A percentile compares a stretch with the other conserved stretches of the same genome.
Evolutionary conservation across 2,888 invertebrate species (phyloP).

Genomic region (Euplexia lucipara): DNA sequence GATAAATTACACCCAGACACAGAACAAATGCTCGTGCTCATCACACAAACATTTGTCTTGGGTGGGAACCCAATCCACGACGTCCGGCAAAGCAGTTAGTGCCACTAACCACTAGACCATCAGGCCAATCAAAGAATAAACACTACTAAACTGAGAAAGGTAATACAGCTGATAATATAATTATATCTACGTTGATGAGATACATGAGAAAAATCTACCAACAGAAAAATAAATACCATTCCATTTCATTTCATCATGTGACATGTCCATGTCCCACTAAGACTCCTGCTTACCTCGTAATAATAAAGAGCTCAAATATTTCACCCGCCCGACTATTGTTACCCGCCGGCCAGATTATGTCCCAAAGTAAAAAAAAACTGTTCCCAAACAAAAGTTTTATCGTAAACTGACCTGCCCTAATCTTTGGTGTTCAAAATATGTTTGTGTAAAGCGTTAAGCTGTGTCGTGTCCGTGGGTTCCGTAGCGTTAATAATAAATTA

Average conservation of each 20-base stretch:
- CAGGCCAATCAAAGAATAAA: no score
- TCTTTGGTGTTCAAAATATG: slow-evolving; percentile 50
- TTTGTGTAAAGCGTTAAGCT: neutral
- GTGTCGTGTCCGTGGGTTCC: slow-evolving; percentile 20
- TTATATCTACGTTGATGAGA: no score
- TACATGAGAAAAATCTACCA: no score
- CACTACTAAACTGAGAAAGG: no score
- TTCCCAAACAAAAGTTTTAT: slow-evolving; percentile 54
- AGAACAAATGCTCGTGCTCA: no score
- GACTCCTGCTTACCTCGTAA: slow-evolving; percentile 27
- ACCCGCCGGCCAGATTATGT: slow-evolving; percentile 56
- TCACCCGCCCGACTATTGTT: slow-evolving; percentile 24
- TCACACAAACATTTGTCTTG: no score
- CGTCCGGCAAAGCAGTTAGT: no score
- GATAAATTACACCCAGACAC: no score
- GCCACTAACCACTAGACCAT: no score
- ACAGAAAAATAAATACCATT: no score
- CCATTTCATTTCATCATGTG: neutral
- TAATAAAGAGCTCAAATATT: slow-evolving; percentile 52
- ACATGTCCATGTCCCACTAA: slow-evolving; percentile 1
- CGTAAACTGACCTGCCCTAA: slow-evolving; percentile 62
- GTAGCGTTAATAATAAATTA: slow-evolving; percentile 1
- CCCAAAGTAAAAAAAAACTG: slow-evolving; percentile 35
- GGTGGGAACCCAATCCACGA: no score
- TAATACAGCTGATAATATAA: no score